Percentiles rank a stretch among this genome's conserved stretches.
phyloP scores from a whole-genome alignment of 2,888 invertebrate species.

The Pomacea canaliculata region DNA sequence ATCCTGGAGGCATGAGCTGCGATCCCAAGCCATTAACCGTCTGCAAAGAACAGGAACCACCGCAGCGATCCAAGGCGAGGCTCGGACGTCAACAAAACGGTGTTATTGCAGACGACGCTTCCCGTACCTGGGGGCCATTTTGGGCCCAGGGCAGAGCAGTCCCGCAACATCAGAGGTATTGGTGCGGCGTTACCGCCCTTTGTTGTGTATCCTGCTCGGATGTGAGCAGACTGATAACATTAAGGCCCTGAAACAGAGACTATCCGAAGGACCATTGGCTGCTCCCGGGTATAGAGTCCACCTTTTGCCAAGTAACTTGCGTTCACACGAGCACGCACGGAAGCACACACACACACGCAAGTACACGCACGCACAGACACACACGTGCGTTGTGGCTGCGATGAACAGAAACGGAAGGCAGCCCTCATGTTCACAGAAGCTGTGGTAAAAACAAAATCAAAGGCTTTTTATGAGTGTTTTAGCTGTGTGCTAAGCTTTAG shows the following conservation, averaged over 20 bases:
- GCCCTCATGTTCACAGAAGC: no score
- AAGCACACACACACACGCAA: not conserved
- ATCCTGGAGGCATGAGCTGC: no score
- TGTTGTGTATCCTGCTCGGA: not conserved
- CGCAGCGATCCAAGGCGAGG: no score
- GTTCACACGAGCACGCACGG: not conserved
- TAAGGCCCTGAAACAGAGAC: not conserved
- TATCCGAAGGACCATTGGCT: not conserved
- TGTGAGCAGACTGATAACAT: not conserved
- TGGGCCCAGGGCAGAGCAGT: not conserved
- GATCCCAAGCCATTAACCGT: no score
- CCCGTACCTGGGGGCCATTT: not conserved
- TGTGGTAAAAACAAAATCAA: no score
- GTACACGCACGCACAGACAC: not conserved
- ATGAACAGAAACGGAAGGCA: no score
- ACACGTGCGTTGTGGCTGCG: not conserved
- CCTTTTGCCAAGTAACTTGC: not conserved
- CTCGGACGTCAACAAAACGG: slow-evolving; percentile 4
- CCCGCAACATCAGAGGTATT: slow-evolving; percentile 11
- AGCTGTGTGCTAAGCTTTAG: no score
- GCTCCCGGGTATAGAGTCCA: not conserved
- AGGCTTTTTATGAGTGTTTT: no score
- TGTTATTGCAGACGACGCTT: slow-evolving; percentile 4
- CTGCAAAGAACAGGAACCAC: no score
- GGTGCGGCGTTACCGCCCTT: not conserved